Percentiles rank a stretch among this genome's conserved stretches.
phyloP scores from a whole-genome alignment of 53 echinoderm and acorn worm genomes.

The Luidia sarsii region DNA sequence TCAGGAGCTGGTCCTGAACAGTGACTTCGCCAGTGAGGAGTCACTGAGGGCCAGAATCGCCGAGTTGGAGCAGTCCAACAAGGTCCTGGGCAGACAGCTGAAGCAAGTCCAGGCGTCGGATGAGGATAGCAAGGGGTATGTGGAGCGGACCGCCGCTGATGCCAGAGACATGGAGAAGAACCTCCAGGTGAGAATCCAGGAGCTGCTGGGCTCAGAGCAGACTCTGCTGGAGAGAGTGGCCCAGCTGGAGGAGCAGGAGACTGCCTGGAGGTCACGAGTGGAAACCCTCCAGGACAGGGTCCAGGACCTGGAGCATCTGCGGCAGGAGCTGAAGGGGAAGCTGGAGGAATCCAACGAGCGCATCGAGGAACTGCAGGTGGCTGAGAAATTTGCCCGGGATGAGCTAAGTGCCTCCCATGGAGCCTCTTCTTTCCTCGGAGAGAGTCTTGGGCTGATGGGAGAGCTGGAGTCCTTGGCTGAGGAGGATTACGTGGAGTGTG shows the following conservation, averaged over 20 bases:
- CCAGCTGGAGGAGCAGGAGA: slow-evolving; percentile 60
- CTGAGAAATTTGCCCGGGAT: slow-evolving; percentile 62
- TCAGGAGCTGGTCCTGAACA: slow-evolving; percentile 79
- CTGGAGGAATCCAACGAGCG: slow-evolving; percentile 70
- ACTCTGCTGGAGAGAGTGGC: slow-evolving; percentile 73
- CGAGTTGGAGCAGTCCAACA: slow-evolving; percentile 74
- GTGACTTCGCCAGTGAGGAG: slow-evolving; percentile 80
- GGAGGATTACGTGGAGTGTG: slow-evolving; percentile 61
- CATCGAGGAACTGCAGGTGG: slow-evolving; percentile 80
- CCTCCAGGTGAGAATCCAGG: slow-evolving; percentile 65
- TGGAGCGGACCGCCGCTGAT: slow-evolving; percentile 55
- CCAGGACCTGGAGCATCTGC: slow-evolving; percentile 66
- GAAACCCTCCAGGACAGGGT: slow-evolving; percentile 71
- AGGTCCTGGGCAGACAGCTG: slow-evolving; percentile 59
- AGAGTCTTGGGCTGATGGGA: slow-evolving; percentile 74
- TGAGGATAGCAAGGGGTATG: slow-evolving; percentile 53
- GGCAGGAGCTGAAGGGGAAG: slow-evolving; percentile 66
- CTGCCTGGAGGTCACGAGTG: slow-evolving; percentile 63
- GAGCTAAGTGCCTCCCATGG: slow-evolving; percentile 69
- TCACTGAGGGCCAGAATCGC: slow-evolving; percentile 68
- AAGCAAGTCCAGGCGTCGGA: slow-evolving; percentile 50
- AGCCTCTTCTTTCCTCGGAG: slow-evolving; percentile 67
- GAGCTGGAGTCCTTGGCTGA: slow-evolving; percentile 58
- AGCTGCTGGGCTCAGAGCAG: slow-evolving; percentile 76
- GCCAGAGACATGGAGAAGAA: slow-evolving; percentile 58